Evolutionary conservation across 2,113 vertebrate species (phyloP).

Genomic region (Dinomys branickii): DNA sequence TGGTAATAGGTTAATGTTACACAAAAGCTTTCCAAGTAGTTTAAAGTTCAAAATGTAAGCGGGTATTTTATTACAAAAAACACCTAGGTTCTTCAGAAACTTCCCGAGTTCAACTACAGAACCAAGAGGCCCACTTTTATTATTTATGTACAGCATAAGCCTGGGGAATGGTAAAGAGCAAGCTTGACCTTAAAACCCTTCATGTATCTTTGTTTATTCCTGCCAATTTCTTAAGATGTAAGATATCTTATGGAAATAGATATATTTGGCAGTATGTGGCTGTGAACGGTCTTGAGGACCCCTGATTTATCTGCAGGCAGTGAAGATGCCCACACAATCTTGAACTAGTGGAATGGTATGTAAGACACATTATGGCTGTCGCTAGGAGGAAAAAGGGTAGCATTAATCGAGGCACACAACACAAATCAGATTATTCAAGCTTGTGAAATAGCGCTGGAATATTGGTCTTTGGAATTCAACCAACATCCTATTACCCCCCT

Average conservation of each 20-base stretch:
- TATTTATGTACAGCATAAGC: not conserved
- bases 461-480: not conserved
- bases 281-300: not conserved
- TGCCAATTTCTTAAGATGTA: not conserved
- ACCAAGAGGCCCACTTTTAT: conserved; percentile 38
- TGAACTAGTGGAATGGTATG: not conserved
- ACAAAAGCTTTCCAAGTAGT: conserved; percentile 13
- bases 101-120: conserved; percentile 19
- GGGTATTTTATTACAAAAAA: conserved; percentile 44
- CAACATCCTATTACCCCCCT: not conserved
- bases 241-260: not conserved
- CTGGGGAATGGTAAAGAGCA: not conserved
- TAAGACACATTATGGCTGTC: not conserved
- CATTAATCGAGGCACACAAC: not conserved
- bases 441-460: not conserved
- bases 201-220: not conserved
- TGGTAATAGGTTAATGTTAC: not conserved
- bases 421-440: not conserved
- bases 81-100: conserved; percentile 63
- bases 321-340: not conserved
- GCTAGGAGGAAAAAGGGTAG: not conserved
- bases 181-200: not conserved
- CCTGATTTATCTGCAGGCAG: not conserved
- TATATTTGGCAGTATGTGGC: not conserved
- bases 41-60: not conserved